Percentiles rank a stretch among this genome's conserved stretches.
phyloP scores from a whole-genome alignment of 2,797 vertebrate genomes.

The Phylloscopus collybita region DNA sequence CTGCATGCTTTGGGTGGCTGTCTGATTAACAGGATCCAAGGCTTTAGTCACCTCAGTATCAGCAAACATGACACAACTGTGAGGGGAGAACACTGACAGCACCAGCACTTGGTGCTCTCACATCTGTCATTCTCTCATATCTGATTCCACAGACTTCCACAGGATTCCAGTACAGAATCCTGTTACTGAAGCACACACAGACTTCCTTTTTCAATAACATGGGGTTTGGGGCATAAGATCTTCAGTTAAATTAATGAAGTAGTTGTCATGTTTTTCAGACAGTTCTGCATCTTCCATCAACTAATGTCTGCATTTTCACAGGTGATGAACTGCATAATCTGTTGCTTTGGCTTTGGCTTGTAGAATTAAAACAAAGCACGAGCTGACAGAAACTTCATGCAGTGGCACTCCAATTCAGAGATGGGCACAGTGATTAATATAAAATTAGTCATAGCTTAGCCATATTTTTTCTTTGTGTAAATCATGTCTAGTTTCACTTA shows the following conservation, averaged over 20 bases:
- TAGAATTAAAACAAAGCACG: background rate
- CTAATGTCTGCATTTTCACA: background rate
- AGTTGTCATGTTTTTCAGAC: background rate
- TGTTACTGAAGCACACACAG: background rate
- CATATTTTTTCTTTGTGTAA: slow-evolving; percentile 8
- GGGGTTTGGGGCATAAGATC: background rate
- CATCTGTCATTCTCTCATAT: background rate
- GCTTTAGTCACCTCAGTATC: background rate
- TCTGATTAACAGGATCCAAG: background rate
- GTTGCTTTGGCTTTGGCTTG: background rate
- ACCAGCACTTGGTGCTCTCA: background rate
- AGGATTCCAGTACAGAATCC: too few species aligned
- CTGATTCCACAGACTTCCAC: background rate
- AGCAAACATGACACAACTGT: background rate
- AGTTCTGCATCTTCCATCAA: background rate
- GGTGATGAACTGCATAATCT: background rate
- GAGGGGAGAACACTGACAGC: background rate
- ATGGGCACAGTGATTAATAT: background rate
- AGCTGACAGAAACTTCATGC: background rate
- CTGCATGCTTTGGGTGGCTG: rapidly evolving
- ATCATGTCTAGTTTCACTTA: slow-evolving; percentile 2
- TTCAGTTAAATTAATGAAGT: background rate
- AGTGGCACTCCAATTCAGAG: background rate
- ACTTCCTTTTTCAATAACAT: background rate
- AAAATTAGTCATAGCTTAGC: slow-evolving; percentile 19